These are phyloP conservation scores for Cyrtodaria siliqua DNA, from an alignment of 2,888 invertebrate genomes.

Conservation along the genomic window DNA sequence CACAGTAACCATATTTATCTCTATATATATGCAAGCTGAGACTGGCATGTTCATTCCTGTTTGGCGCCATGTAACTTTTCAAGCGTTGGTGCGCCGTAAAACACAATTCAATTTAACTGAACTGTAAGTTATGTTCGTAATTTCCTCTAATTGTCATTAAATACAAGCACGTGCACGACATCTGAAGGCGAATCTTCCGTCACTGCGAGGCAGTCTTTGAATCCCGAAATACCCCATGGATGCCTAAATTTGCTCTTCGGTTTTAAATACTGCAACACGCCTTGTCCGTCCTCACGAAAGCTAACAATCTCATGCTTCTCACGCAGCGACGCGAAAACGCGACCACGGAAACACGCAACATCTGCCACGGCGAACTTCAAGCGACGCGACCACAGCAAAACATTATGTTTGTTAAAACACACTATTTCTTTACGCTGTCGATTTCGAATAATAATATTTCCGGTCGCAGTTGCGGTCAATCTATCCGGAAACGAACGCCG, in stretches of 20 bases:
- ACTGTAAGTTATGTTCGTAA: too few relatives aligned
- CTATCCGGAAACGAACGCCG: constrained; percentile 54
- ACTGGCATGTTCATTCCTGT: too few relatives aligned
- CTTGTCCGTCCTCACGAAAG: constrained; percentile 55
- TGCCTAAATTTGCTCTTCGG: neutral
- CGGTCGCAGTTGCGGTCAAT: constrained; percentile 37
- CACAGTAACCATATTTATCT: too few relatives aligned
- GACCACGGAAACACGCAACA: constrained; percentile 46
- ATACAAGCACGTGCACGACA: constrained; percentile 52
- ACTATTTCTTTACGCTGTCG: constrained; percentile 46
- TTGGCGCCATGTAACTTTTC: too few relatives aligned
- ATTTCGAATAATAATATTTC: constrained; percentile 43
- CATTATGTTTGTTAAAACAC: constrained; percentile 33
- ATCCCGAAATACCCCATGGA: constrained; percentile 58
- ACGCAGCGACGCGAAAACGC: constrained; percentile 46
- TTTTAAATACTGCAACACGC: neutral
- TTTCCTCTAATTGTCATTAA: too few relatives aligned
- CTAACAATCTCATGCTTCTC: constrained; percentile 47
- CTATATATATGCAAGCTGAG: too few relatives aligned
- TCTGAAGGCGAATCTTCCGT: constrained; percentile 60
- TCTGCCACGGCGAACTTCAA: constrained; percentile 40
- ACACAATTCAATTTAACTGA: too few relatives aligned
- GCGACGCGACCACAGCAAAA: constrained; percentile 54
- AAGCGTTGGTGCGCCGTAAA: too few relatives aligned
- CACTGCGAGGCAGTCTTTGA: constrained; percentile 62